Conservation (phyloP, 2,113 vertebrate species). For the Pelusios castaneus region DNA sequence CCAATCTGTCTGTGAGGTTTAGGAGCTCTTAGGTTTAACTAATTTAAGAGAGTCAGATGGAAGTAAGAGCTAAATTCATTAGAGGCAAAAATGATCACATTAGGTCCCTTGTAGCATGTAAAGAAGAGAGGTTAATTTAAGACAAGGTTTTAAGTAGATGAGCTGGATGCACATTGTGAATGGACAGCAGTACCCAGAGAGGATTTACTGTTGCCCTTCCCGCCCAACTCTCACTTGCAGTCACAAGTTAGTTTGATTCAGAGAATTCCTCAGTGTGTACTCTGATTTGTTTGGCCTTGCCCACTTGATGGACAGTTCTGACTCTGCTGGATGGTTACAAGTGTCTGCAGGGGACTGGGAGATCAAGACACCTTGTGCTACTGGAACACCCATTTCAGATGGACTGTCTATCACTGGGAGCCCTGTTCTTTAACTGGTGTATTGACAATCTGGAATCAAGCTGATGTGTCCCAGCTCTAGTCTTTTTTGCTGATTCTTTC, state of each 20-base stretch:
- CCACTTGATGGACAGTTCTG: neutral
- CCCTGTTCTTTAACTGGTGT: neutral
- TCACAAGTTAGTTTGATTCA: neutral
- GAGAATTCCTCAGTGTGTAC: neutral
- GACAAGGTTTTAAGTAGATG: constrained; percentile 40
- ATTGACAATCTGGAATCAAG: neutral
- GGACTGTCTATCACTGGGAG: neutral
- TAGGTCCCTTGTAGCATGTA: constrained; percentile 16
- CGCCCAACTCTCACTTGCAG: neutral
- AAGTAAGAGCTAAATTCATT: neutral
- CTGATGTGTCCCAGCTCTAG: neutral
- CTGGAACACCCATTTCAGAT: neutral
- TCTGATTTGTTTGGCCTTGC: neutral
- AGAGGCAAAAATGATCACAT: constrained; percentile 6
- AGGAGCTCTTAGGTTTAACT: neutral
- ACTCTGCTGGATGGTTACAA: neutral
- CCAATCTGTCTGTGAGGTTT: neutral
- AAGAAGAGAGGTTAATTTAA: constrained; percentile 51
- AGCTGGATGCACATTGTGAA: neutral
- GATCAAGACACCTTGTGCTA: neutral
- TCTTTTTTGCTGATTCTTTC: neutral
- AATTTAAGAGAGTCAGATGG: neutral
- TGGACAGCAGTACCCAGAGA: neutral
- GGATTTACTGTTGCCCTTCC: neutral
- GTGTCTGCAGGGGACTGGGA: accelerated